A percentile compares a stretch with the other conserved stretches of the same genome.
Conservation (phyloP, 37 sponge, comb jelly and placozoan genomes). For the Halisarca cf. caerulea region DNA sequence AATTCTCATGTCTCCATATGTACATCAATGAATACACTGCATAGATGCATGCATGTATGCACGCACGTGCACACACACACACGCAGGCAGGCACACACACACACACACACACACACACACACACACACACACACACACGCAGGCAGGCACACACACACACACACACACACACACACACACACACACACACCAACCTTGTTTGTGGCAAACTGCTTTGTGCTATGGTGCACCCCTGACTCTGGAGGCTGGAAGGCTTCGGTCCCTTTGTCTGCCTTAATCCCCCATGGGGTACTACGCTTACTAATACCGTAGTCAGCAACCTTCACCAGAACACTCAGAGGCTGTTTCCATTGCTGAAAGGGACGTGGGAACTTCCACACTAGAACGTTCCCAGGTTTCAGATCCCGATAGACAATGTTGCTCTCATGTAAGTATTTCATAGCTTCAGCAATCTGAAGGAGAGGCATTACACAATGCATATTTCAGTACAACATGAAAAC, state of each 20-base stretch:
- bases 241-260: slow-evolving; percentile 81
- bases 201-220: slow-evolving; percentile 29
- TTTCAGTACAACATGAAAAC: too few relatives aligned
- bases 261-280: slow-evolving; percentile 65
- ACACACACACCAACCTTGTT: slow-evolving; percentile 35
- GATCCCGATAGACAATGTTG: slow-evolving; percentile 82
- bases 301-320: slow-evolving; percentile 90
- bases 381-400: slow-evolving; percentile 80
- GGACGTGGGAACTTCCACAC: slow-evolving; percentile 75
- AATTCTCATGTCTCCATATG: too few relatives aligned
- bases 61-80: not conserved
- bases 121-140: not conserved
- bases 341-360: slow-evolving; percentile 36
- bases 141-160: not conserved
- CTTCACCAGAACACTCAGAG: slow-evolving; percentile 49
- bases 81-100: too few relatives aligned
- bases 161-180: too few relatives aligned
- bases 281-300: slow-evolving; percentile 60
- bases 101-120: too few relatives aligned
- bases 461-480: too few relatives aligned
- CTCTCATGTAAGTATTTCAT: slow-evolving; percentile 69
- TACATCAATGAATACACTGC: too few relatives aligned
- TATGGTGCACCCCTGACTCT: slow-evolving; percentile 34
- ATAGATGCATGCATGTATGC: not conserved
- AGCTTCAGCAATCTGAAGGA: slow-evolving; percentile 82